These are phyloP conservation scores for Pyxicephalus adspersus DNA, from an alignment of 2,113 vertebrate species.

Conservation along the genomic window DNA sequence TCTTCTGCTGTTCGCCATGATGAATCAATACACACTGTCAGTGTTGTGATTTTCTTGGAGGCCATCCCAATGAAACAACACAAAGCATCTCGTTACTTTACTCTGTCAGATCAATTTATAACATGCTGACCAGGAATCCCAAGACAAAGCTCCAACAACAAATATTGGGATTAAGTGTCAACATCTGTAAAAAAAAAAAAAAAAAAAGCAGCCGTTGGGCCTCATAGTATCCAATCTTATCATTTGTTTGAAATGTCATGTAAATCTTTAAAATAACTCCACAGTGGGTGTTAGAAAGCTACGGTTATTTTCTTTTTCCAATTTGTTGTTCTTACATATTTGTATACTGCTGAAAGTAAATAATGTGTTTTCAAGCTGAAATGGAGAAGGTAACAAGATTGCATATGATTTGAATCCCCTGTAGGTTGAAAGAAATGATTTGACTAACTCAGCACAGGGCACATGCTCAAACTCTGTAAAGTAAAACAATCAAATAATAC, in stretches of 20 bases:
- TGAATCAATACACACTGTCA: conserved; percentile 55
- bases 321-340: conserved; percentile 19
- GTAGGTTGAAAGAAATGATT: conserved; percentile 20
- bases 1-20: conserved; percentile 41
- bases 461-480: conserved; percentile 10
- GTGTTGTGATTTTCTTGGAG: conserved; percentile 51
- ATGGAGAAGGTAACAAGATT: conserved; percentile 4
- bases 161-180: conserved; percentile 44
- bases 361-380: conserved; percentile 16
- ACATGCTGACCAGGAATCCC: conserved; percentile 40
- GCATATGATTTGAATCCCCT: conserved; percentile 19
- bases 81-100: conserved; percentile 47
- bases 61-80: conserved; percentile 46
- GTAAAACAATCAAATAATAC: conserved; percentile 5
- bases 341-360: conserved; percentile 14
- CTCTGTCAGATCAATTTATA: conserved; percentile 48
- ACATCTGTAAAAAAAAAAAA: conserved; percentile 36
- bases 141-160: conserved; percentile 46
- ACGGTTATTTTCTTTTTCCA: conserved; percentile 24
- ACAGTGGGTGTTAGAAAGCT: conserved; percentile 35
- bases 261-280: conserved; percentile 52
- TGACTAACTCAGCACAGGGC: conserved; percentile 21
- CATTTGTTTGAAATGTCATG: conserved; percentile 57
- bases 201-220: conserved; percentile 41
- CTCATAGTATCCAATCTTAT: conserved; percentile 53